Evolutionary conservation across 2,113 vertebrate genomes (phyloP), one percentile per base, ranked within the genome.

Genomic region (Fulmarus glacialis): DNA sequence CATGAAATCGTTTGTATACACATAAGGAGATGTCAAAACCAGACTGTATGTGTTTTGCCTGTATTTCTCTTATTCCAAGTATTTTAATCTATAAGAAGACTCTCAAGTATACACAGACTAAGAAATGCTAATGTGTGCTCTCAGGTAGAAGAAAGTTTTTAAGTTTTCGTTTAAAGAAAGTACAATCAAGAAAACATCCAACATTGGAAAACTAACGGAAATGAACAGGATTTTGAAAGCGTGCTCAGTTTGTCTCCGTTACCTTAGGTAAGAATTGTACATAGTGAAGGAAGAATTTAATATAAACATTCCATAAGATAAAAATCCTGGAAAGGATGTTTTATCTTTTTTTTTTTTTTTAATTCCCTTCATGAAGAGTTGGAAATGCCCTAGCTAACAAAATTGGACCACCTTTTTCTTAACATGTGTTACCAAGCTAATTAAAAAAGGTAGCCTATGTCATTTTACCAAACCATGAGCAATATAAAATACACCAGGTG

Each of bases 341-440:
- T 60, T 89, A 4, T 8, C 14, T 36, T 60, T 43, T 11, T 8
- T 23, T 32, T 68, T 34, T 45, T 45, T 22, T 6, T 43, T 13
- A 24, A 32, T 87, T 87, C 32, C 34, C 30, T 94, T 62, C 20
- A 53, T 29, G 38, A 80, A 82, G 70, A 89, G 5, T 12, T 87
- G 11, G 26, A 83, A 58, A 45, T 66, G 40, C 9, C 5, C 11
- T 40, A 40, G 13, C 50, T 63, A 70, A 72, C 38, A 62, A 52
- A 84, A 38, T 17, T 13, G 21, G 43, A 78, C 19, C 27, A 32
- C 22, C 8, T 64, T 75, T 78, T 82, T 56, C 56, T 60, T 75
- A 89, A 53, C 1, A 0, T 9, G 30, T 2, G 1, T 87, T 48
- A 79, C 15, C 0, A 0, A 82, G 43, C 86, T 74, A 63, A 71